Percentiles rank a stretch among this genome's conserved stretches.
Conservation (phyloP, 1,140 invertebrate genomes). For the Lepidurus arcticus region DNA sequence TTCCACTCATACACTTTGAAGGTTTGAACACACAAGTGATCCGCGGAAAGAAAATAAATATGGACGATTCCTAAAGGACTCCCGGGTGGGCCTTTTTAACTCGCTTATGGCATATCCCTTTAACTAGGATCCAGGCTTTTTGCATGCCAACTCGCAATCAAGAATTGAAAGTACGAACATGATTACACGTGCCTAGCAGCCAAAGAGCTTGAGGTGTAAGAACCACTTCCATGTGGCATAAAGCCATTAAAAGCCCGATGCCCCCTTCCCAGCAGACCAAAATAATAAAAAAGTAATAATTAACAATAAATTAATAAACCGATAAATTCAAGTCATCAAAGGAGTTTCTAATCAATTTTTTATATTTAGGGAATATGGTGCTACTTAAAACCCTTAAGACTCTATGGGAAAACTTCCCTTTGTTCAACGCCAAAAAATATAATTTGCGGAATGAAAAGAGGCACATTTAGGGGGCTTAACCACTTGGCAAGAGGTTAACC, state of each 20-base stretch:
- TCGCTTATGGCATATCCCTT: slow-evolving; percentile 10
- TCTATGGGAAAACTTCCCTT: too few relatives aligned
- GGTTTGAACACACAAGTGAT: too few relatives aligned
- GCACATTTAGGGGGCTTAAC: neutral
- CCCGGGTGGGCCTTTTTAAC: neutral
- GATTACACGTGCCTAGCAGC: neutral
- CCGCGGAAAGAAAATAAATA: too few relatives aligned
- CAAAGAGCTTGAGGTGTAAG: neutral
- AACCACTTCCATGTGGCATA: neutral
- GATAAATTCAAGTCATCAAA: too few relatives aligned
- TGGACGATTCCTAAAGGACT: too few relatives aligned
- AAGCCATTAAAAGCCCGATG: neutral
- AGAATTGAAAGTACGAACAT: neutral
- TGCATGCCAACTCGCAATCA: neutral
- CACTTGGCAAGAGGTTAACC: neutral
- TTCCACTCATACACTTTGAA: neutral
- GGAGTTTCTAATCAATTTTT: too few relatives aligned
- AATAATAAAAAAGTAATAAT: too few relatives aligned
- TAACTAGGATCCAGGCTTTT: neutral
- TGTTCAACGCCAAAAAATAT: neutral
- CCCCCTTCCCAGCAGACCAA: neutral
- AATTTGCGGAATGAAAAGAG: neutral
- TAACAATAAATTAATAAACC: too few relatives aligned
- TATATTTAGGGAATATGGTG: too few relatives aligned
- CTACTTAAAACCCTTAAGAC: too few relatives aligned